Evolutionary conservation across 2,888 invertebrate genomes (phyloP).

Genomic region (Merodon equestris): DNA sequence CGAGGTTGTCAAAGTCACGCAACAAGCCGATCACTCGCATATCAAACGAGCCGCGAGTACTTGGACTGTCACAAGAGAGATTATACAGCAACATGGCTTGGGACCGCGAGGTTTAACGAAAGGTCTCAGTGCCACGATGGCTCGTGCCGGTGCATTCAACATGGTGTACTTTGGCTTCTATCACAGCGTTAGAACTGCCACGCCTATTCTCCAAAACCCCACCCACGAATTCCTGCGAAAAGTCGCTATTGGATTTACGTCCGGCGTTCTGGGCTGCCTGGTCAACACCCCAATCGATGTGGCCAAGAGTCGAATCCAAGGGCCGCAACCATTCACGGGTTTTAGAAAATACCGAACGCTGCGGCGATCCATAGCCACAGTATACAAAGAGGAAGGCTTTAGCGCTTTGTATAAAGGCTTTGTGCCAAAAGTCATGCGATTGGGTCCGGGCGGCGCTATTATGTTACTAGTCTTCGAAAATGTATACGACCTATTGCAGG

Average conservation of each 20-base stretch:
- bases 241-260: constrained; percentile 90
- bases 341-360: constrained; percentile 89
- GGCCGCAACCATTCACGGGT: constrained; percentile 85
- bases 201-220: constrained; percentile 85
- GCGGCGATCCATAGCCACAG: constrained; percentile 84
- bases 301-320: constrained; percentile 96
- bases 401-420: constrained; percentile 94
- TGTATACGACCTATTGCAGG: constrained; percentile 86
- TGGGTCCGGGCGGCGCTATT: constrained; percentile 97
- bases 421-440: constrained; percentile 91
- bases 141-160: constrained; percentile 94
- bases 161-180: constrained; percentile 97
- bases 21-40: constrained; percentile 86
- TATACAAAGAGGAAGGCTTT: constrained; percentile 93
- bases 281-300: constrained; percentile 98
- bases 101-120: constrained; percentile 90
- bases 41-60: constrained; percentile 86
- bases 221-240: constrained; percentile 86
- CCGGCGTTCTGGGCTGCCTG: constrained; percentile 92
- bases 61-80: constrained; percentile 88
- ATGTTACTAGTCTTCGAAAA: constrained; percentile 96
- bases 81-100: constrained; percentile 87
- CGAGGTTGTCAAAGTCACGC: constrained; percentile 96
- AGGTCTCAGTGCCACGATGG: constrained; percentile 93
- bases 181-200: constrained; percentile 89